Base-by-base conservation (phyloP, 1,140 invertebrate species). In the Drosophila auraria region DNA sequence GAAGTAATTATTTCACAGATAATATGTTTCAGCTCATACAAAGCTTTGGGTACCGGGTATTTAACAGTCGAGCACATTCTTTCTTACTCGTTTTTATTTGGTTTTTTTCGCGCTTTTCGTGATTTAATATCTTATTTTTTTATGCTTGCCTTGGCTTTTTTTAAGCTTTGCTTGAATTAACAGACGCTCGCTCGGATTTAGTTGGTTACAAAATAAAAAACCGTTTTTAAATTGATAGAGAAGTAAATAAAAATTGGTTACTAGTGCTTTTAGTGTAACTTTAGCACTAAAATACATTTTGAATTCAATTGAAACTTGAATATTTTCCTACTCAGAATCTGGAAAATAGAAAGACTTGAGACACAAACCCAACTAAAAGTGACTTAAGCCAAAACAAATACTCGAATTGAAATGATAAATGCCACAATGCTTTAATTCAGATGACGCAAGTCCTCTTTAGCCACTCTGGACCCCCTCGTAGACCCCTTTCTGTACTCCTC, bases 361-460 rank as follows among this genome's bases (percentile, higher is more conserved):
- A 53, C 66, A 66, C 27, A 69, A 69, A 25, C 60, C 27, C 25
- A 47, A 23, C 27, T 20, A 47, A 30, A 17, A 53, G 38, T 33
- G 40, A 50, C 23, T 38, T 20, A 9, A 23, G 60, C 60, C 25
- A 17, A 54, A 23, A 11, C 57, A 36, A 38, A 40, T 20, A 57
- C 33, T 40, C 54, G 51, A 70, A 70, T 72, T 71, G 40, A 42
- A 72, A 58, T 58, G 51, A 70, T 53, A 71, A 70, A 50, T 73
- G 70, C 65, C 66, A 73, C 70, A 73, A 42, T 73, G 53, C 65
- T 49, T 45, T 27, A 57, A 56, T 47, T 51, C 17, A 69, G 33
- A 38, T 71, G 68, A 69, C 63, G 68, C 63, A 71, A 71, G 66
- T 71, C 36, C 59, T 27, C 23, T 30, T 3, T 4, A 11, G 49